A percentile compares a stretch with the other conserved stretches of the same genome.
These are phyloP conservation scores for Chondrosia reniformis DNA, from an alignment of 37 sponge, comb jelly and placozoan species.

Conservation along the genomic window DNA sequence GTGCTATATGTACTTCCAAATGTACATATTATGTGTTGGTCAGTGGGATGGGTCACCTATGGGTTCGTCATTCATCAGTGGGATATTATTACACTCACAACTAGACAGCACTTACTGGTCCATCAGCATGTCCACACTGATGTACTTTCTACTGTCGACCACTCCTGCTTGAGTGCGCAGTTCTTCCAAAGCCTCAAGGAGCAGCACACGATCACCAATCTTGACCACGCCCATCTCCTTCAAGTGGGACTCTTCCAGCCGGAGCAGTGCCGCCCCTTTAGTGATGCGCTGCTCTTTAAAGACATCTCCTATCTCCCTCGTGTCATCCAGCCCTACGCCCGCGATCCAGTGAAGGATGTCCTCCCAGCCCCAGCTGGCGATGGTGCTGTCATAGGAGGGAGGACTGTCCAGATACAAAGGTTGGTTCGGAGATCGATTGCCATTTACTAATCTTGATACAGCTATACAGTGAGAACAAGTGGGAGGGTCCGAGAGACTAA, in stretches of 20 bases:
- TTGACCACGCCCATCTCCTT: constrained; percentile 61
- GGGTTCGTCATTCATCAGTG: background rate
- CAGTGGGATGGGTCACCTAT: no score
- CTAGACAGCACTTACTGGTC: constrained; percentile 44
- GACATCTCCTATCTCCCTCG: background rate
- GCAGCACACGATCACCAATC: constrained; percentile 57
- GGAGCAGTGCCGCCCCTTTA: constrained; percentile 42
- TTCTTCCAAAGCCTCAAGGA: constrained; percentile 35
- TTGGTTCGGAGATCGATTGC: no score
- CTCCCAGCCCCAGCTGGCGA: background rate
- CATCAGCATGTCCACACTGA: constrained; percentile 25
- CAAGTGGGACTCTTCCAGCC: constrained; percentile 62
- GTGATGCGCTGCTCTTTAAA: constrained; percentile 47
- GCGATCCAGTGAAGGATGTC: background rate
- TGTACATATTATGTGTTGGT: no score
- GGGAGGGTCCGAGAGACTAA: no score
- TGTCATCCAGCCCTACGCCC: no score
- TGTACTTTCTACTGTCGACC: background rate
- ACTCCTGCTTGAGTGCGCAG: constrained; percentile 47
- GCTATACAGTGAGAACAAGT: no score
- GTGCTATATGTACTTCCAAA: no score
- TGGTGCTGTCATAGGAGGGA: constrained; percentile 3
- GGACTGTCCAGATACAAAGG: no score
- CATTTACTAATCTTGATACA: no score
- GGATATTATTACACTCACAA: background rate